Conservation (phyloP, 2,113 vertebrate genomes). For the Macrotis lagotis region DNA sequence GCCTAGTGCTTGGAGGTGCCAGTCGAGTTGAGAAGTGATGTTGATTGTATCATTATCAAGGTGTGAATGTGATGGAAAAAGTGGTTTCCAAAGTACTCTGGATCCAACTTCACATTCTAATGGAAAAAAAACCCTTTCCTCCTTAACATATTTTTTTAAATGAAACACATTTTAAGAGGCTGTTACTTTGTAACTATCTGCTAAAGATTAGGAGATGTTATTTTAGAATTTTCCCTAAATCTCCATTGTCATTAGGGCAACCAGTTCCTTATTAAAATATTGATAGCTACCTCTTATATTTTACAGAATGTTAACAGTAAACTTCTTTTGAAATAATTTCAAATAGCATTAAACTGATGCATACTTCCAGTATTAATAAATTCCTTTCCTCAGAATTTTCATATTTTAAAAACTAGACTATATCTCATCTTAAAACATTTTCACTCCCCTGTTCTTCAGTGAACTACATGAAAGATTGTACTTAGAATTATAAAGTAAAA, state of each 20-base stretch:
- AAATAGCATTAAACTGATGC: background rate
- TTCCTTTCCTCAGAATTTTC: background rate
- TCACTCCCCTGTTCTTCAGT: background rate
- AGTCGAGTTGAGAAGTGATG: slow-evolving; percentile 28
- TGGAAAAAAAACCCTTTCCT: background rate
- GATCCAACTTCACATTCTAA: background rate
- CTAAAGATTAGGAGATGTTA: background rate
- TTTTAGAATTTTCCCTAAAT: background rate
- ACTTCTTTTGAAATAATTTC: background rate
- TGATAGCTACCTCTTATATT: background rate
- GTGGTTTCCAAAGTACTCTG: background rate
- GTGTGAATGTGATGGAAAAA: background rate
- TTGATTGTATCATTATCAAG: slow-evolving; percentile 47
- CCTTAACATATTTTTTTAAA: background rate
- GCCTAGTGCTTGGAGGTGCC: slow-evolving; percentile 29
- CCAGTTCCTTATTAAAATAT: background rate
- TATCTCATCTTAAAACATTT: too few relatives aligned
- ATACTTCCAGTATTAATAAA: background rate
- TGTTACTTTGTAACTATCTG: background rate
- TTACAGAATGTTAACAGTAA: background rate
- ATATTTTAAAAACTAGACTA: background rate
- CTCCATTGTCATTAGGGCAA: background rate
- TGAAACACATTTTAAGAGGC: background rate
- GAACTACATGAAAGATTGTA: background rate
- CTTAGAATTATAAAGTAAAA: background rate